Evolutionary conservation across 2,888 invertebrate species (phyloP).

Genomic region (Kuschelorhynchus macadamiae): DNA sequence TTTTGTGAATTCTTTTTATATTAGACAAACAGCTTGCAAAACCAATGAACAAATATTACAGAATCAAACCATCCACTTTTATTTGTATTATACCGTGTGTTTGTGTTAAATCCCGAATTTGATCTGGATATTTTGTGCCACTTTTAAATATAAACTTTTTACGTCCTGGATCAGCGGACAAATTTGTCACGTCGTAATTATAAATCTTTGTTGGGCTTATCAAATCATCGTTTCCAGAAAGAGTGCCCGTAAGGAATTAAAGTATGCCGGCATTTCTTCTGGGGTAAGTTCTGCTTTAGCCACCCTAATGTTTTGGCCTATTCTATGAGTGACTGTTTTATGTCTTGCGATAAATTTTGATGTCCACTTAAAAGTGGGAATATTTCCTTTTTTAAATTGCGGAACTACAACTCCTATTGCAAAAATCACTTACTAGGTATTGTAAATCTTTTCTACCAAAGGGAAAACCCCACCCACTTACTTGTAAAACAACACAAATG

Average conservation of each 20-base stretch:
- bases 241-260: background rate
- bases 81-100: too few relatives aligned
- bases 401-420: background rate
- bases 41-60: too few relatives aligned
- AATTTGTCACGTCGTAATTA: constrained; percentile 3
- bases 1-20: too few relatives aligned
- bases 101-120: background rate
- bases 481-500: background rate
- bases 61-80: too few relatives aligned
- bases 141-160: constrained; percentile 10
- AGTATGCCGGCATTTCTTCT: background rate
- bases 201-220: background rate
- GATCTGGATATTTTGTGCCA: constrained; percentile 3
- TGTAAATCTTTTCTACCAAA: constrained; percentile 3
- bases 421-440: background rate
- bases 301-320: constrained; percentile 6
- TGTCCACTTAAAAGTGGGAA: too few relatives aligned
- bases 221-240: background rate
- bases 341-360: too few relatives aligned
- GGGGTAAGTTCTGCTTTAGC: too few relatives aligned
- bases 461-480: constrained; percentile 12
- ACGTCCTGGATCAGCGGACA: constrained; percentile 5
- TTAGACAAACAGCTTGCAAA: too few relatives aligned
- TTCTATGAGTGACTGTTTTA: constrained; percentile 1
- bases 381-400: too few relatives aligned